phyloP scores from a whole-genome alignment of 2,113 vertebrate genomes.

The Trogon surrucura region DNA sequence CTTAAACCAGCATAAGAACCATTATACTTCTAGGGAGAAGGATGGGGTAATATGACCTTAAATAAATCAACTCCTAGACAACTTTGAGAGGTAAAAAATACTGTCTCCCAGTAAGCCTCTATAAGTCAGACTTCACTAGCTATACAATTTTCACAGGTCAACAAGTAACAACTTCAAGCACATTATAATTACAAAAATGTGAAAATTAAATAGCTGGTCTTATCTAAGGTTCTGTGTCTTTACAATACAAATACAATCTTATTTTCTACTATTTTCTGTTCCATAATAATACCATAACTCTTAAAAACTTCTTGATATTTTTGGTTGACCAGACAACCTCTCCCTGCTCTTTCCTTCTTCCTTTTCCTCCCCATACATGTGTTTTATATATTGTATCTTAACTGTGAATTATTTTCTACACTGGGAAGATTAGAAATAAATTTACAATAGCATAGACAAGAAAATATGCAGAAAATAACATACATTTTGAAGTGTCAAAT shows the following conservation, averaged over 20 bases:
- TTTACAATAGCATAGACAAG: not conserved
- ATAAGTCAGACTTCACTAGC: not conserved
- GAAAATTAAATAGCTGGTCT: not conserved
- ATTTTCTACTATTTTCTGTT: not conserved
- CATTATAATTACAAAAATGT: not conserved
- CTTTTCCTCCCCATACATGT: not conserved
- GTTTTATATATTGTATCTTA: not conserved
- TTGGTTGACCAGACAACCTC: not conserved
- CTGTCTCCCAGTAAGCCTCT: not conserved
- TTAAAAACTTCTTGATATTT: not conserved
- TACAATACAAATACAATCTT: not conserved
- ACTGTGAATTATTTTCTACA: not conserved
- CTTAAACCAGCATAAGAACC: not conserved
- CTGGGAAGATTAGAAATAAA: conserved; percentile 20
- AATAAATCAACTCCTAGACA: not conserved
- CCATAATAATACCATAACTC: not conserved
- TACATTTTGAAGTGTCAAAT: conserved; percentile 90
- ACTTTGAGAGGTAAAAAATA: not conserved
- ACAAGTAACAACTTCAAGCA: not conserved
- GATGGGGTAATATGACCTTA: not conserved
- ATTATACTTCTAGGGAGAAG: not conserved
- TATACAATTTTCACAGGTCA: not conserved
- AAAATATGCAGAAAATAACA: conserved; percentile 67
- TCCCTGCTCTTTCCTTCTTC: not conserved
- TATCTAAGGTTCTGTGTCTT: not conserved